Evolutionary conservation across 2,113 vertebrate genomes (phyloP).

Genomic region (Labrus mixtus): DNA sequence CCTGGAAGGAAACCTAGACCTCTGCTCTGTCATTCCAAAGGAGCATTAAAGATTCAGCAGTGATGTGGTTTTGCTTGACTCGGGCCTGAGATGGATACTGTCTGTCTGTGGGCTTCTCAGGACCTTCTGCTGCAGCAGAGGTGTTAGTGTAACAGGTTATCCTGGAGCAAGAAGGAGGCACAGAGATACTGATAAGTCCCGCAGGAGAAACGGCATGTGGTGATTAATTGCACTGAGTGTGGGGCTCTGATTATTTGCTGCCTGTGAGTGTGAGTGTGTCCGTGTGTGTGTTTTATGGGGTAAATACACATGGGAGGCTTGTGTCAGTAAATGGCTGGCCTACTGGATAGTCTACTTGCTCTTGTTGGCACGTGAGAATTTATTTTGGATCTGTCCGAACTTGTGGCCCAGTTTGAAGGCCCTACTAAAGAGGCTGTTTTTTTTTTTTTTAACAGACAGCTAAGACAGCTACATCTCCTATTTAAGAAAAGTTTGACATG

Average conservation of each 20-base stretch:
- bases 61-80: slow-evolving; percentile 13
- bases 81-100: slow-evolving; percentile 10
- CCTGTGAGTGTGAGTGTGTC: slow-evolving; percentile 17
- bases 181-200: slow-evolving; percentile 35
- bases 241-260: slow-evolving; percentile 33
- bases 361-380: not conserved
- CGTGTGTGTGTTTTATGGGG: slow-evolving; percentile 29
- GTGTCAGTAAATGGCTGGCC: not conserved
- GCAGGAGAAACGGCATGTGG: slow-evolving; percentile 27
- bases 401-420: slow-evolving; percentile 5
- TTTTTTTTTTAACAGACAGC: slow-evolving; percentile 5
- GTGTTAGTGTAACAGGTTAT: slow-evolving; percentile 23
- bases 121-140: slow-evolving; percentile 1
- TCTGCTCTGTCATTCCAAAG: slow-evolving; percentile 16
- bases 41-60: slow-evolving; percentile 37
- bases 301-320: slow-evolving; percentile 9
- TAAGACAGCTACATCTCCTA: not conserved
- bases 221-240: slow-evolving; percentile 40
- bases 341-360: not conserved
- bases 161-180: slow-evolving; percentile 20
- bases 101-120: slow-evolving; percentile 16
- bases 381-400: not conserved
- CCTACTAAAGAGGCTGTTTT: not conserved
- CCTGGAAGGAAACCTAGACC: slow-evolving; percentile 33
- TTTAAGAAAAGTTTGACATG: not conserved